Evolutionary conservation across 2,113 vertebrate species (phyloP), one percentile per base, ranked within the genome.

Genomic region (Alectura lathami): DNA sequence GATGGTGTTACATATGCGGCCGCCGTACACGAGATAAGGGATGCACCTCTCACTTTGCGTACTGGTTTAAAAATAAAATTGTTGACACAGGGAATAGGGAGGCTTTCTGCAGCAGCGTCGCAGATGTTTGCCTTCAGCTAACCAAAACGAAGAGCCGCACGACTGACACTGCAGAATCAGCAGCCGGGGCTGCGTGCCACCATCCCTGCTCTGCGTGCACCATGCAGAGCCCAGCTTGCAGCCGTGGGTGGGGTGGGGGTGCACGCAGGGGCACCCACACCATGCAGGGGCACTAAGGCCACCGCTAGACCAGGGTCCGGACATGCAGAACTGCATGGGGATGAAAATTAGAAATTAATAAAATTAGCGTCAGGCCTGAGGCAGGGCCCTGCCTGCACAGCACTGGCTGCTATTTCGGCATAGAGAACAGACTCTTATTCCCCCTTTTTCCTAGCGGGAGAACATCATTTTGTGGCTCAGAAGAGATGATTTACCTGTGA

Each of bases 1-100:
- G 97, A 97, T 96, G 94, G 97, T 78, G 95, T 98, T 98, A 98
- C 98, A 98, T 97, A 94, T 95, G 97, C 98, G 98, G 98, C 96
- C 88, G 97, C 97, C 94, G 93, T 59, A 10, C 93, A 6, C 76
- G 95, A 88, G 90, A 96, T 97, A 84, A 97, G 97, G 96, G 97
- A 83, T 42, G 95, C 6, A 82, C 95, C 96, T 97, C 97, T 94
- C 96, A 63, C 96, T 91, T 83, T 45, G 94, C 66, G 76, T 87
- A 86, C 96, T 79, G 95, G 73, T 94, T 94, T 93, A 95, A 96
- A 97, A 98, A 97, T 89, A 83, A 96, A 98, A 96, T 78, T 97
- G 97, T 98, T 98, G 97, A 98, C 98, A 96, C 42, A 97, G 98
- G 97, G 95, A 97, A 88, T 16, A 24, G 82, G 90, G 47, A 81